phyloP scores from a whole-genome alignment of 1,140 invertebrate genomes.

The Lasioglossum baleicum region DNA sequence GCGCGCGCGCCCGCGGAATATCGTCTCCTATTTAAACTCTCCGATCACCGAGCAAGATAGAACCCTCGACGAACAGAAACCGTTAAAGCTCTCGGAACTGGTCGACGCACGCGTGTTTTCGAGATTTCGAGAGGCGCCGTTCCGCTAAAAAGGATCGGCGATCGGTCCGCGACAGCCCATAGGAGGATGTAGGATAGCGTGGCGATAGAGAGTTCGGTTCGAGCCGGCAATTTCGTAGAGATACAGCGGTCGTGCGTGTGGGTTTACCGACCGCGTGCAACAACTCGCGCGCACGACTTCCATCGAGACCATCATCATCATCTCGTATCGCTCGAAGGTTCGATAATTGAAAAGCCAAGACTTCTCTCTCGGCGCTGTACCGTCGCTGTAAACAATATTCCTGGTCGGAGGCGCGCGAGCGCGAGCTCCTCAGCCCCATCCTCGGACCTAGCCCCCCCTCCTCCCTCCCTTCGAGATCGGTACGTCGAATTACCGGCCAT shows the following conservation, averaged over 20 bases:
- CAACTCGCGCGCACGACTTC: constrained; percentile 46
- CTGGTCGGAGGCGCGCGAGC: constrained; percentile 17
- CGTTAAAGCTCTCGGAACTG: not conserved
- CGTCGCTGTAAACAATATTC: constrained; percentile 68
- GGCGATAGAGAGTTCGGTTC: constrained; percentile 25
- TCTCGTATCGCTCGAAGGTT: constrained; percentile 60
- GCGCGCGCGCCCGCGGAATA: not conserved
- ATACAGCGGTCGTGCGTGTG: constrained; percentile 53
- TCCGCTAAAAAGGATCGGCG: not conserved
- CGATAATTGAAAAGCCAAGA: constrained; percentile 70
- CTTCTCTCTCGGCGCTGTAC: constrained; percentile 48
- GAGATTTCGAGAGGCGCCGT: not conserved
- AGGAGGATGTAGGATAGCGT: not conserved
- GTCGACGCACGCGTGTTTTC: not conserved
- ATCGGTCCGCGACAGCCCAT: not conserved
- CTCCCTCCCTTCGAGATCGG: constrained; percentile 46
- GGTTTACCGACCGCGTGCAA: constrained; percentile 56
- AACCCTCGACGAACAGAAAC: not conserved
- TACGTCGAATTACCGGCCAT: constrained; percentile 73
- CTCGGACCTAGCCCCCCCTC: constrained; percentile 45
- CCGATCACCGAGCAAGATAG: not conserved
- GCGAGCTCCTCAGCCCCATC: too few species aligned
- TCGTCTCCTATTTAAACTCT: not conserved
- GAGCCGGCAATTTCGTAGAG: constrained; percentile 51
- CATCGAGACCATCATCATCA: constrained; percentile 45